Evolutionary conservation across 1,140 invertebrate species (phyloP), one percentile per base, ranked within the genome.

Genomic region (Tetragonula clypearis): DNA sequence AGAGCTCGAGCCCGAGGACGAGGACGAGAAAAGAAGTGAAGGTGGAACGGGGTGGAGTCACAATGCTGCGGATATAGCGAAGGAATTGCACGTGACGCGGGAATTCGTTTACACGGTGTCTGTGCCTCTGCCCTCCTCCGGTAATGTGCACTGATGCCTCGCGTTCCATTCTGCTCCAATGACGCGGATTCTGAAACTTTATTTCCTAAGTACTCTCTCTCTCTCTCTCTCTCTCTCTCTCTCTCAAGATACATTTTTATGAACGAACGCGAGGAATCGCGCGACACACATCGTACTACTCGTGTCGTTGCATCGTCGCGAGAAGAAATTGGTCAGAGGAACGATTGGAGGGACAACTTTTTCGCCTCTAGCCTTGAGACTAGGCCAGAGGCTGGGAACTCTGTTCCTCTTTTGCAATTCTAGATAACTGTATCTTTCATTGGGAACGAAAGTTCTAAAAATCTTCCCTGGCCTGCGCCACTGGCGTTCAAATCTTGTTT

Each of bases 41-140:
- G 14, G 2, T 17, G 65, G 55, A 71, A 30, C 49, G 60, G 49
- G 30, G 21, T 56, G n/a, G 58, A 55, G 21, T 79, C 65, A 66
- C 53, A 79, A 82, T 84, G 78, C 58, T 53, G 62, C 65, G 81
- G 87, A 88, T 88, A 88, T 76, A 88, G 69, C 71, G 73, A 80
- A 79, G 87, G 83, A 84, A 88, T 76, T 69, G 88, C 79, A 86
- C 87, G 88, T 82, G 84, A 89, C 82, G 88, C 84, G 88, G 79
- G 88, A 89, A 89, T 89, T 89, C 85, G 88, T 89, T 89, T 89
- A 89, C 87, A 82, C 76, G 88, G 49, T 80, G 72, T 77, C 84
- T 69, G 49, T 75, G 55, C 80, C 60, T 56, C 55, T 65, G 60
- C 41, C 55, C 60, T 41, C 26, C 55, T 41, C 26, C 55, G 41